Conservation (phyloP, 2,113 vertebrate genomes). For the Halcyon malimbica region DNA sequence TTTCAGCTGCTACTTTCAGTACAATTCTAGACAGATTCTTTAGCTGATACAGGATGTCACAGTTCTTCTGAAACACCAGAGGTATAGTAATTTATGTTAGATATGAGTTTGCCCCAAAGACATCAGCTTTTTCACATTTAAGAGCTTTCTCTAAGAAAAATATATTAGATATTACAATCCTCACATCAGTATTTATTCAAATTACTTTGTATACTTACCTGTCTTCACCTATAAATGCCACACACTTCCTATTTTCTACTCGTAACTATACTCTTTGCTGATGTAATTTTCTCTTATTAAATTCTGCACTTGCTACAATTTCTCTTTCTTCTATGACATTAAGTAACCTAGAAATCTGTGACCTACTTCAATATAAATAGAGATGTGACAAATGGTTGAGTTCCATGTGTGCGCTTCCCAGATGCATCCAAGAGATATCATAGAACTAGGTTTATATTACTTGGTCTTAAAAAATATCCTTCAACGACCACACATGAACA, state of each 20-base stretch:
- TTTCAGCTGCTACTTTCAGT: not conserved
- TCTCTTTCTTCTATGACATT: not conserved
- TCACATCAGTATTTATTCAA: not conserved
- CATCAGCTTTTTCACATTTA: not conserved
- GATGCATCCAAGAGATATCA: not conserved
- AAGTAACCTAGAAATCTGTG: not conserved
- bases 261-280: not conserved
- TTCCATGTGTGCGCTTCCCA: not conserved
- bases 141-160: not conserved
- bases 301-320: not conserved
- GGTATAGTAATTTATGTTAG: not conserved
- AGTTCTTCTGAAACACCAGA: not conserved
- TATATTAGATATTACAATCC: not conserved
- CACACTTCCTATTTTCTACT: not conserved
- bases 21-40: not conserved
- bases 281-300: not conserved
- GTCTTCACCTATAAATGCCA: not conserved
- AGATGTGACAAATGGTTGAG: not conserved
- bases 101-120: not conserved
- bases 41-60: not conserved
- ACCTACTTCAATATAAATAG: not conserved
- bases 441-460: not conserved
- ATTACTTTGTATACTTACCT: not conserved
- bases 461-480: not conserved
- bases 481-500: fast-evolving